A percentile compares a stretch with the other conserved stretches of the same genome.
Conservation (phyloP, 1,140 invertebrate species). For the Gonatopus flavifemur region DNA sequence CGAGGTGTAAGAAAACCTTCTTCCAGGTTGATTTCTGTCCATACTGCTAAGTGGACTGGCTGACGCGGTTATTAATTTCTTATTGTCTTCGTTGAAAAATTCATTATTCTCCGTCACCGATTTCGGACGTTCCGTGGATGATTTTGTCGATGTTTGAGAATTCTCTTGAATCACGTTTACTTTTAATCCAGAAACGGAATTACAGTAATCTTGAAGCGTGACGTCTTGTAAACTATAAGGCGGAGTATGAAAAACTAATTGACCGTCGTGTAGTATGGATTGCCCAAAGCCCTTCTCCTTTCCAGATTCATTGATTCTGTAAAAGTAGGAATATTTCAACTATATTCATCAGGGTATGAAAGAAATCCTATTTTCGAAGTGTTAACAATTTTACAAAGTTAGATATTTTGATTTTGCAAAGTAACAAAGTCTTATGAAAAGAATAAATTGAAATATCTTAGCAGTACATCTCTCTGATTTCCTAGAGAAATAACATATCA, state of each 20-base stretch:
- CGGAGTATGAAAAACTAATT: slow-evolving; percentile 88
- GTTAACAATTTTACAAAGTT: too few species aligned
- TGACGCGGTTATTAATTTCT: slow-evolving; percentile 48
- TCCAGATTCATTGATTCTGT: slow-evolving; percentile 64
- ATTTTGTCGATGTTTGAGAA: slow-evolving; percentile 32
- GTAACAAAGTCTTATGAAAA: too few species aligned
- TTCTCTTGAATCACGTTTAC: slow-evolving; percentile 36
- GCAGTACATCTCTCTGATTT: too few species aligned
- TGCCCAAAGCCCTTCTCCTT: slow-evolving; percentile 87
- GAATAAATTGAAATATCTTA: too few species aligned
- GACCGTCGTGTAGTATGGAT: slow-evolving; percentile 84
- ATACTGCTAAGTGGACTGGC: slow-evolving; percentile 50
- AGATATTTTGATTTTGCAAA: too few species aligned
- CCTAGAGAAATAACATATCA: too few species aligned
- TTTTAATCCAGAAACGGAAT: slow-evolving; percentile 37
- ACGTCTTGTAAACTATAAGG: slow-evolving; percentile 80
- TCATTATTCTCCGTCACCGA: slow-evolving; percentile 48
- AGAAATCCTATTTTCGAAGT: too few species aligned
- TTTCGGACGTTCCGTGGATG: slow-evolving; percentile 45
- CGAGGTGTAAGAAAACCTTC: slow-evolving; percentile 68
- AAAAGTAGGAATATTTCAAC: slow-evolving; percentile 30
- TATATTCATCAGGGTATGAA: background rate
- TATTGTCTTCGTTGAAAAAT: slow-evolving; percentile 33
- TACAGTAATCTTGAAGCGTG: slow-evolving; percentile 68
- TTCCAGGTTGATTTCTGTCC: slow-evolving; percentile 58